Evolutionary conservation across 2,888 invertebrate genomes (phyloP).

Genomic region (Ennomos erosarius): DNA sequence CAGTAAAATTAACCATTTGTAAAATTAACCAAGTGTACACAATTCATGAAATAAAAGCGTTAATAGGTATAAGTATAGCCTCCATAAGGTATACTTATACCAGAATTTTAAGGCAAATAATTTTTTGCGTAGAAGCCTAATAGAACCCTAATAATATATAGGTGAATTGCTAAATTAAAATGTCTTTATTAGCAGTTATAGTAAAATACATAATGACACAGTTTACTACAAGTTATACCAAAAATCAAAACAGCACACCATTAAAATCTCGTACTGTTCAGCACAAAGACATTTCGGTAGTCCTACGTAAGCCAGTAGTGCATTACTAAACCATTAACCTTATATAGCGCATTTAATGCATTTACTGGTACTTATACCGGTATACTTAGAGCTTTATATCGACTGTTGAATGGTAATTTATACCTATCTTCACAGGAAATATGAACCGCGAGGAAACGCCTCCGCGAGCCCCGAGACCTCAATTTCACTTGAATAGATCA

Average conservation of each 20-base stretch:
- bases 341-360: slow-evolving; percentile 45
- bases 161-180: no score
- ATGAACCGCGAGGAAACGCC: slow-evolving; percentile 55
- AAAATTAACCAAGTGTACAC: no score
- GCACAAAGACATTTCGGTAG: slow-evolving; percentile 2
- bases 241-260: not conserved
- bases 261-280: not conserved
- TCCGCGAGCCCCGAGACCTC: slow-evolving; percentile 56
- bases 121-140: no score
- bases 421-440: slow-evolving; percentile 48
- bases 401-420: slow-evolving; percentile 50
- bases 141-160: not conserved
- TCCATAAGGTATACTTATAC: no score
- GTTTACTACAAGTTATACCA: no score
- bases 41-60: no score
- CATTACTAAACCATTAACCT: slow-evolving; percentile 37
- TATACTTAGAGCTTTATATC: slow-evolving; percentile 34
- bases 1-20: no score
- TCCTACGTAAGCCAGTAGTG: slow-evolving; percentile 16
- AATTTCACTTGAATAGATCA: slow-evolving; percentile 54
- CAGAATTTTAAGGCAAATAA: no score
- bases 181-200: no score
- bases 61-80: no score
- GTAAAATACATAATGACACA: no score
- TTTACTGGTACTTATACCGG: slow-evolving; percentile 35